phyloP scores from a whole-genome alignment of 2,888 invertebrate genomes.

The Hoplodrina blanda region DNA sequence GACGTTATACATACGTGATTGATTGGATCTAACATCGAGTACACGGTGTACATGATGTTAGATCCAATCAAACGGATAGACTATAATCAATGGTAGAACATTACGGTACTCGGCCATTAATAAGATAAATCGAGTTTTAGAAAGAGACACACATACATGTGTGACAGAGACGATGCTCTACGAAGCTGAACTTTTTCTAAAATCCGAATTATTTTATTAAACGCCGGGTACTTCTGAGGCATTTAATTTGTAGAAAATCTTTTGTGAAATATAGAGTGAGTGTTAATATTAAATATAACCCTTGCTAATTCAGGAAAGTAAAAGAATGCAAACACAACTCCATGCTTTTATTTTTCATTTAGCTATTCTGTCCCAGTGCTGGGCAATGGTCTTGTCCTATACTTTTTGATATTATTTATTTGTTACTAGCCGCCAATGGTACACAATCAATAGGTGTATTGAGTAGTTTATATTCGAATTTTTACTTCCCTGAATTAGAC shows the following conservation, averaged over 20 bases:
- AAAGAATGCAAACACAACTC: not conserved
- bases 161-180: too few relatives aligned
- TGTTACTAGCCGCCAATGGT: not conserved
- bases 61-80: slow-evolving; percentile 13
- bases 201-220: not conserved
- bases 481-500: not conserved
- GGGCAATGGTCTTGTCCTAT: too few relatives aligned
- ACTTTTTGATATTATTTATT: not conserved
- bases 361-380: too few relatives aligned
- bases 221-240: not conserved
- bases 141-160: not conserved
- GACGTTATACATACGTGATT: not conserved
- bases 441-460: not conserved
- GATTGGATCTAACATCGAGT: too few relatives aligned
- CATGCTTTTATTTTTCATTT: too few relatives aligned
- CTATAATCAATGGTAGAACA: not conserved
- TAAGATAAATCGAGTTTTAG: not conserved
- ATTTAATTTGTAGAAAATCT: slow-evolving; percentile 5
- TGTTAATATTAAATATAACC: not conserved
- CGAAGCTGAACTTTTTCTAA: not conserved
- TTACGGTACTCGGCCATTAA: not conserved
- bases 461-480: not conserved
- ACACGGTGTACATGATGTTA: not conserved
- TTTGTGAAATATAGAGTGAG: slow-evolving; percentile 11
- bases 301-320: slow-evolving; percentile 9